phyloP scores from a whole-genome alignment of 2,113 vertebrate genomes.

The Oophaga pumilio region DNA sequence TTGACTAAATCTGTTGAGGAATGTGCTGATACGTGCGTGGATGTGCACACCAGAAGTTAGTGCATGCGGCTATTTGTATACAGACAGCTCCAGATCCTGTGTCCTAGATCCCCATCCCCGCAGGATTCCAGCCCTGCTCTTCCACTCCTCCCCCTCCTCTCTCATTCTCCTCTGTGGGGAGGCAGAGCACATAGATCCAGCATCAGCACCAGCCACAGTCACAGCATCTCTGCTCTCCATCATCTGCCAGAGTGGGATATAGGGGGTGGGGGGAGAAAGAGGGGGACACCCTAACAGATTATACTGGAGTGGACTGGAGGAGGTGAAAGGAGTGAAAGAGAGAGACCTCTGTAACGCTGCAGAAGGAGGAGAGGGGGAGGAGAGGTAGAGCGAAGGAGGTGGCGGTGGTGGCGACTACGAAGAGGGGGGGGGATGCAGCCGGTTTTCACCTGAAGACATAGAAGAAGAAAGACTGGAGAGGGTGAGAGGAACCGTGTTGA shows the following conservation, averaged over 20 bases:
- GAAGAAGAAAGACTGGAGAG: conserved; percentile 39
- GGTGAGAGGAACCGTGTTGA: conserved; percentile 31
- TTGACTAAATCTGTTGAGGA: neutral
- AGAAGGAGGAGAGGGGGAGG: conserved; percentile 50
- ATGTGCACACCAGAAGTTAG: conserved; percentile 1
- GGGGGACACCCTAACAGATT: conserved; percentile 26
- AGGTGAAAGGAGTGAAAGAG: conserved; percentile 37
- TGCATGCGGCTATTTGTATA: conserved; percentile 6
- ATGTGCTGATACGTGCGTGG: neutral
- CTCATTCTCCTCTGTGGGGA: conserved; percentile 52
- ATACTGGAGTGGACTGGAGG: conserved; percentile 31
- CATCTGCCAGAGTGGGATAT: conserved; percentile 49
- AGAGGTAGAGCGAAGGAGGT: conserved; percentile 33
- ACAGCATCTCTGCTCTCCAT: conserved; percentile 51
- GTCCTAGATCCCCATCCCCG: conserved; percentile 55
- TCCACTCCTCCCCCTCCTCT: conserved; percentile 40
- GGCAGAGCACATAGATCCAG: conserved; percentile 53
- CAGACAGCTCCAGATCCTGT: conserved; percentile 52
- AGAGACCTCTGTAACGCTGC: conserved; percentile 49
- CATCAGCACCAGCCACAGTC: conserved; percentile 54
- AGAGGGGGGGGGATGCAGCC: conserved; percentile 17
- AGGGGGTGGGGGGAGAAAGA: conserved; percentile 48
- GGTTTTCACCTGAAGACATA: conserved; percentile 54
- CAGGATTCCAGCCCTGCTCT: conserved; percentile 58
- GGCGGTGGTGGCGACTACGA: conserved; percentile 10